A percentile compares a stretch with the other conserved stretches of the same genome.
These are phyloP conservation scores for Venustoraphidia nigricollis DNA, from an alignment of 2,888 invertebrate species.

Conservation along the genomic window DNA sequence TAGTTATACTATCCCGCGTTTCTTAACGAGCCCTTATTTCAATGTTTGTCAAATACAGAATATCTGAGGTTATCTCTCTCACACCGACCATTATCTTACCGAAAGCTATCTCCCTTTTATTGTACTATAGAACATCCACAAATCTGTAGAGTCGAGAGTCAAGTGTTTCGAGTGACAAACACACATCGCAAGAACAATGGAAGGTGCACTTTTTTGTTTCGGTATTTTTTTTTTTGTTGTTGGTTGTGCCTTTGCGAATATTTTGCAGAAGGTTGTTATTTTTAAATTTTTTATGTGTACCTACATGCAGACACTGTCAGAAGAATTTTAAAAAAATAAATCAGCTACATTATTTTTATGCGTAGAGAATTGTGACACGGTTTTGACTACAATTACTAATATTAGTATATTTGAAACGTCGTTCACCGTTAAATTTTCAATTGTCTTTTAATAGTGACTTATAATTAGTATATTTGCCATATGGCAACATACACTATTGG, in stretches of 20 bases:
- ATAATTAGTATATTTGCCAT: too few species aligned
- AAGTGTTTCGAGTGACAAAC: constrained; percentile 2
- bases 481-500: too few species aligned
- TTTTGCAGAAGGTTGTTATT: too few species aligned
- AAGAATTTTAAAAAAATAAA: too few species aligned
- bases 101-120: not conserved
- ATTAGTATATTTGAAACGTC: too few species aligned
- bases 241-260: not conserved
- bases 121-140: not conserved
- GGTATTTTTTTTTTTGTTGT: not conserved
- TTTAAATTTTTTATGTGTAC: too few species aligned
- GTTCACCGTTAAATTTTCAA: too few species aligned
- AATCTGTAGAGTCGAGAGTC: not conserved
- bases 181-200: constrained; percentile 1
- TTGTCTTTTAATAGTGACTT: too few species aligned
- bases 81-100: not conserved
- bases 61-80: not conserved
- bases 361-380: too few species aligned
- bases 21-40: constrained; percentile 5
- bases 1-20: not conserved
- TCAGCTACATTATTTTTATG: too few species aligned
- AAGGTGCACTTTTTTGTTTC: not conserved
- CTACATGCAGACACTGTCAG: too few species aligned
- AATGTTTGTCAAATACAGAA: constrained; percentile 4
- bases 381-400: too few species aligned